Conservation (phyloP, 2,113 vertebrate genomes). For the Hystrix brachyura region DNA sequence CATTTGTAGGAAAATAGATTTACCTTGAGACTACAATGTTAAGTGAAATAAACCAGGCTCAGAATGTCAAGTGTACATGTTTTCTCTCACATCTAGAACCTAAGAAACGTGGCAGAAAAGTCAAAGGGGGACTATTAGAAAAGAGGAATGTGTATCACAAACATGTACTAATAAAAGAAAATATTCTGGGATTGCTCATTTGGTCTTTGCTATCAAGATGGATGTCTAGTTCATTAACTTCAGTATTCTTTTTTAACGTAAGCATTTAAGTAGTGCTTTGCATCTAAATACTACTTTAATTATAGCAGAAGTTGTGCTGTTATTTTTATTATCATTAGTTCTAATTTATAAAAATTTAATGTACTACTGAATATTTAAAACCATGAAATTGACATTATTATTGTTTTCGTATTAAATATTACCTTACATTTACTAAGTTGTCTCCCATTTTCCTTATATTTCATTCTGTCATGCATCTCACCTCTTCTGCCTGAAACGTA, state of each 20-base stretch:
- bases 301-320: not conserved
- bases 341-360: not conserved
- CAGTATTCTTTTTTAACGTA: not conserved
- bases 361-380: not conserved
- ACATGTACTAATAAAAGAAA: not conserved
- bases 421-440: not conserved
- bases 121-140: no score
- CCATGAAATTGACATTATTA: not conserved
- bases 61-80: not conserved
- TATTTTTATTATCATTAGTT: not conserved
- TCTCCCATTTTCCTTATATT: not conserved
- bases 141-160: not conserved
- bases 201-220: not conserved
- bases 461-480: not conserved
- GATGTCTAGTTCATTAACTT: not conserved
- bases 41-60: not conserved
- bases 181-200: not conserved
- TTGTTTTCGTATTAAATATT: not conserved
- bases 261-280: not conserved
- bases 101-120: no score
- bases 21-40: not conserved
- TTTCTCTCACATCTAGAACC: not conserved
- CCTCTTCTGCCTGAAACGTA: not conserved
- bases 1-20: not conserved
- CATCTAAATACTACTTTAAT: not conserved